Conservation (phyloP, 2,888 invertebrate genomes). For the Saturnia pavonia region DNA sequence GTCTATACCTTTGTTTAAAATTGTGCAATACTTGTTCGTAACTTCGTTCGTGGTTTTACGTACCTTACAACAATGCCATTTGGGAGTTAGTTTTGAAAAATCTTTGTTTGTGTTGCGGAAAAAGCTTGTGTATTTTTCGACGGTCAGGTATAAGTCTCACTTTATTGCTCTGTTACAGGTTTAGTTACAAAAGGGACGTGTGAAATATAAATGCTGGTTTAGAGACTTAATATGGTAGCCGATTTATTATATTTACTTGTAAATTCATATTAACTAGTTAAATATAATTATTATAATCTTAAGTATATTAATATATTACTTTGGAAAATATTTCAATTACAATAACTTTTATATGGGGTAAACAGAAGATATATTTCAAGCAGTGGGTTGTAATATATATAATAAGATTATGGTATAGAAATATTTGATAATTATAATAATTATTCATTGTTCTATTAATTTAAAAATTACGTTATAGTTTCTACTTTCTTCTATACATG, state of each 20-base stretch:
- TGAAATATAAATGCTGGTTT: background rate
- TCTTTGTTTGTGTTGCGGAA: constrained; percentile 56
- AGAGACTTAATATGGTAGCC: too few relatives aligned
- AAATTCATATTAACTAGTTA: too few relatives aligned
- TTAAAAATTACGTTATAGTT: too few relatives aligned
- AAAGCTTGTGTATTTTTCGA: constrained; percentile 28
- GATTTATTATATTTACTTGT: too few relatives aligned
- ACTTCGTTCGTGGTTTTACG: constrained; percentile 68
- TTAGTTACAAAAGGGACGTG: background rate
- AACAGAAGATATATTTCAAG: background rate
- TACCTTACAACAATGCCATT: constrained; percentile 60
- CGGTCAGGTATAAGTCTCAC: constrained; percentile 30
- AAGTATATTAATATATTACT: background rate
- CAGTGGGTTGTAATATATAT: too few relatives aligned
- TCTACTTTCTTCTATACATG: too few relatives aligned
- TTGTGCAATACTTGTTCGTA: constrained; percentile 72
- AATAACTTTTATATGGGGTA: background rate
- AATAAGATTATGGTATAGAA: too few relatives aligned
- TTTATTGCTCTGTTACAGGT: background rate
- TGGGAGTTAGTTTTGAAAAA: constrained; percentile 63
- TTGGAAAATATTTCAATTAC: background rate
- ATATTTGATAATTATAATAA: too few relatives aligned
- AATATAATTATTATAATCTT: background rate
- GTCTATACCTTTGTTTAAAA: constrained; percentile 76
- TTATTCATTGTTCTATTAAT: too few relatives aligned